Evolutionary conservation across 2,113 vertebrate species (phyloP).

Genomic region (Origma solitaria): DNA sequence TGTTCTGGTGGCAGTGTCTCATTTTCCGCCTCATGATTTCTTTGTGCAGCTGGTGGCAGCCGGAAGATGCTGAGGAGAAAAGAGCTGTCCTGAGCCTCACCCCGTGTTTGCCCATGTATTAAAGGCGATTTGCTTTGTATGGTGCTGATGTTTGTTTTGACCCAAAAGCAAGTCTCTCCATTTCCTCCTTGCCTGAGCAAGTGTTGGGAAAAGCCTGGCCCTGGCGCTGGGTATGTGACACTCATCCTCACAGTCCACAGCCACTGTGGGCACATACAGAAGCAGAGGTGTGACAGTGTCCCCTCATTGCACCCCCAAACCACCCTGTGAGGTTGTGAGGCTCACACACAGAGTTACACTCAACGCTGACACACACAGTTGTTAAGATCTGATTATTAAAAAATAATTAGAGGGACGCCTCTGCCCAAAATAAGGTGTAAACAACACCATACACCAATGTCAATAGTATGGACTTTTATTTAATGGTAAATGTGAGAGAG

Average conservation of each 20-base stretch:
- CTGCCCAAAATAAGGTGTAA: not conserved
- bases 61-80: not conserved
- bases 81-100: not conserved
- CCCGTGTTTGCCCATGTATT: not conserved
- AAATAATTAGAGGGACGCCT: not conserved
- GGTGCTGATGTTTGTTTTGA: not conserved
- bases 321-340: too few species aligned
- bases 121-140: not conserved
- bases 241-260: accelerated
- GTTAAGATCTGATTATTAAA: not conserved
- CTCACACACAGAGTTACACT: accelerated
- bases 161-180: not conserved
- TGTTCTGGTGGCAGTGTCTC: not conserved
- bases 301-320: accelerated
- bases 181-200: not conserved
- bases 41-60: not conserved
- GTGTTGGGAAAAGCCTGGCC: not conserved
- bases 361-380: accelerated
- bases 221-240: not conserved
- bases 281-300: not conserved
- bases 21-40: not conserved
- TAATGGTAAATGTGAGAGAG: not conserved
- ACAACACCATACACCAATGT: accelerated
- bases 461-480: not conserved
- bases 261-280: accelerated